Conservation (phyloP, 1,140 invertebrate genomes). For the Drosophila littoralis region DNA sequence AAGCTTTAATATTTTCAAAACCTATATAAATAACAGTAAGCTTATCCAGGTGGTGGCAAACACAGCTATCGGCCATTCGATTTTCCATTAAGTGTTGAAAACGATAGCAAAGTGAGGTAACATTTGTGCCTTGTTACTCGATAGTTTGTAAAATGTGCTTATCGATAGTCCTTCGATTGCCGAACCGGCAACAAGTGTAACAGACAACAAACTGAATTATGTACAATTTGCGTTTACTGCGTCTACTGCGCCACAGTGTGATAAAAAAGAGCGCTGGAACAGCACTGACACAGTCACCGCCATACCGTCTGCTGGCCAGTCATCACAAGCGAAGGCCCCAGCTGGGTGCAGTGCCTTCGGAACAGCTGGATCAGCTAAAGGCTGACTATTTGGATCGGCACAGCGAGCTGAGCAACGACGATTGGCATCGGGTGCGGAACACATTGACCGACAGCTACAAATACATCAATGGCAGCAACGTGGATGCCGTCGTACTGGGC, state of each 20-base stretch:
- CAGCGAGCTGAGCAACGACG: constrained; percentile 35
- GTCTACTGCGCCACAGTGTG: constrained; percentile 16
- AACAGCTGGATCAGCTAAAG: constrained; percentile 62
- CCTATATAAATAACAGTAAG: too few relatives aligned
- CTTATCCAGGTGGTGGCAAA: too few relatives aligned
- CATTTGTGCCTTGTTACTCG: too few relatives aligned
- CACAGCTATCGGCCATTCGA: too few relatives aligned
- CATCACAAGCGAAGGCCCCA: constrained; percentile 55
- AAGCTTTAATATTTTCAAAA: too few relatives aligned
- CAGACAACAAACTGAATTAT: constrained; percentile 35
- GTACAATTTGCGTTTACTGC: constrained; percentile 55
- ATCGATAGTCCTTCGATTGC: constrained; percentile 14
- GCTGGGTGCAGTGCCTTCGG: constrained; percentile 37
- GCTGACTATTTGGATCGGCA: constrained; percentile 43
- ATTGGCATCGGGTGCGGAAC: constrained; percentile 59
- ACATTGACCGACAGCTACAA: constrained; percentile 53
- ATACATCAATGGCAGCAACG: constrained; percentile 84
- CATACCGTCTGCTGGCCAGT: constrained; percentile 42
- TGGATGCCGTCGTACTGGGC: constrained; percentile 86
- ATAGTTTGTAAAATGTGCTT: neutral
- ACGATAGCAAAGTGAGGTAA: too few relatives aligned
- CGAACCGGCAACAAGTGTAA: constrained; percentile 21
- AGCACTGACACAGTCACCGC: neutral
- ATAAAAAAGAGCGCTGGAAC: neutral
- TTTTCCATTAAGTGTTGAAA: too few relatives aligned